Evolutionary conservation across 1,140 invertebrate genomes (phyloP), one percentile per base, ranked within the genome.

Genomic region (Aphelenchoides avenae): DNA sequence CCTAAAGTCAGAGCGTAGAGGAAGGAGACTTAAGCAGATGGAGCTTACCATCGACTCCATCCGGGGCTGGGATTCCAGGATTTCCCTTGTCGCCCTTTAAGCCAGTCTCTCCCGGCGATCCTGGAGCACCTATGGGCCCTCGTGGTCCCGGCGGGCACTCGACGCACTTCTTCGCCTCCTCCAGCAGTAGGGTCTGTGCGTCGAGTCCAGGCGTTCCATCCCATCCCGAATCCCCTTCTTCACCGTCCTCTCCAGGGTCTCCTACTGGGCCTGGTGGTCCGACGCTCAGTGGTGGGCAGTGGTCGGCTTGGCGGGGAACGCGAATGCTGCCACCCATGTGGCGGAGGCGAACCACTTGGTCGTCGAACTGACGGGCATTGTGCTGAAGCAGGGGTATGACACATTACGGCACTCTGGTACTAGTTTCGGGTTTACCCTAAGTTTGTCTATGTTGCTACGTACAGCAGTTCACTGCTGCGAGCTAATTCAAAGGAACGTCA

Each of bases 281-380:
- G 13, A 33, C 22, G 15, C 37, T 22, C 18, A 50, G 61, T 31
- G 61, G 61, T 18, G 61, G 61, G 9, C 61, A 63, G 3, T 40
- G 11, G 30, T 20, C 18, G 6, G 33, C 15, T 30, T 30, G n/a
- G 7, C 29, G 31, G 39, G 22, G 34, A 7, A 6, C 54, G n/a
- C n/a, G 22, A 18, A 20, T 31, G 5, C 31, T 24, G 3, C n/a
- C 37, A 9, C 31, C 48, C n/a, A 63, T 30, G 29, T 60, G 31
- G 31, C 61, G 46, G 15, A 63, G 30, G 2, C 51, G 50, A 11
- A 44, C 30, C 24, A 42, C 36, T 57, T 63, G 61, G 9, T 66
- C 61, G 31, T 63, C 61, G 36, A 63, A 63, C 47, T 51, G 58
- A 6, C 61, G 60, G 5, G 61, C 39, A 30, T 63, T 66, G 22